Conservation (phyloP, 64 coral and sea anemone species). For the Dendrophyllia cribrosa region DNA sequence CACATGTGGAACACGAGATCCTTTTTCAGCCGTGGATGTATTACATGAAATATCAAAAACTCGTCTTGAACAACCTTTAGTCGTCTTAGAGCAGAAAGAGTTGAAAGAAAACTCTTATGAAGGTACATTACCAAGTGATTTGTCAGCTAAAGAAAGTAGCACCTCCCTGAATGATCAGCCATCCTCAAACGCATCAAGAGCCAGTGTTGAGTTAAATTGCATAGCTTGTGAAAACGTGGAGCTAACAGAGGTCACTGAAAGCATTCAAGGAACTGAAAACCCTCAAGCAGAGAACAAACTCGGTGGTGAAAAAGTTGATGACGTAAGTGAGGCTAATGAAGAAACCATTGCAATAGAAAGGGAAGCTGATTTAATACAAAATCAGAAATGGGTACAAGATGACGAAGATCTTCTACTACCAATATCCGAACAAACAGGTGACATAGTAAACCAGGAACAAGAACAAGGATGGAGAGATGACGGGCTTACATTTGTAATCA, state of each 20-base stretch:
- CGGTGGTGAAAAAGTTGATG: no score
- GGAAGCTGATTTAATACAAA: background rate
- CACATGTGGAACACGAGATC: background rate
- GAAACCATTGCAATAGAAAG: background rate
- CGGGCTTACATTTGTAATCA: background rate
- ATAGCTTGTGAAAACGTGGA: background rate
- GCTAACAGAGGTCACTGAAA: background rate
- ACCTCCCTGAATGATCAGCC: background rate
- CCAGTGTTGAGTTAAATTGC: background rate
- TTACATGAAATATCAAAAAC: background rate
- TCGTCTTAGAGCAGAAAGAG: background rate
- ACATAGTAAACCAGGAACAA: background rate
- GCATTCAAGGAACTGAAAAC: background rate
- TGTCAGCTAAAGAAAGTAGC: background rate
- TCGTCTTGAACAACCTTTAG: background rate
- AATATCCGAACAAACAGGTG: background rate
- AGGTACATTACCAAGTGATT: background rate
- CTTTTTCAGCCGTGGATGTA: background rate
- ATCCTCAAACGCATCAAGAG: background rate
- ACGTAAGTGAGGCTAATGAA: background rate
- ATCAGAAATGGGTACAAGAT: slow-evolving; percentile 13
- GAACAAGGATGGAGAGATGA: no score
- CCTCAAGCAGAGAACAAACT: background rate
- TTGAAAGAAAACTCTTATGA: background rate
- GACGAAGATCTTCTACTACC: background rate